Evolutionary conservation across 2,797 vertebrate species (phyloP), one percentile per base, ranked within the genome.

Genomic region (Argentina silus): DNA sequence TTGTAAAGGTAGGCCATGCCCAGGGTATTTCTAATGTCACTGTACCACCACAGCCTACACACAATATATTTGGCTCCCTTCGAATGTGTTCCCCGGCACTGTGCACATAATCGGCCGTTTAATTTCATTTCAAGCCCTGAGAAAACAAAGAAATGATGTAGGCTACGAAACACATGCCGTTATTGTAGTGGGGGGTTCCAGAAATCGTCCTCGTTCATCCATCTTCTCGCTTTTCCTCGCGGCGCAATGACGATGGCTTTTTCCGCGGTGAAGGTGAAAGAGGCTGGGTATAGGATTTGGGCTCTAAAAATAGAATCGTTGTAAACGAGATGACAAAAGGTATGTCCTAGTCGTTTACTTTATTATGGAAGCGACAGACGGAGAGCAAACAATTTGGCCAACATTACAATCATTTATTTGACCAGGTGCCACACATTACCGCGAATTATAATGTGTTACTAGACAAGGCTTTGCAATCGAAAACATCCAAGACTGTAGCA

Each of bases 291-390:
- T 67, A 27, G 78, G 77, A 78, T 74, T 79, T 81, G 43, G 45
- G 59, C 47, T 78, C 76, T 85, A 83, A 83, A 83, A 75, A 75
- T 81, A 77, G 79, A 68, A 72, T 74, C 10, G 12, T 27, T 72
- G 72, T 83, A 72, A 82, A 77, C 67, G 65, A 78, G 73, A 74
- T 45, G 65, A 23, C 36, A 65, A 71, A 72, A 55, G 19, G 50
- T 51, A 50, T 59, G 44, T 19, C 57, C 56, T 48, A 59, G 43
- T 36, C 11, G 21, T 15, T 42, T 21, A 19, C 55, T 36, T 36
- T 36, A 55, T 72, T 27, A 21, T 57, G 55, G 10, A 27, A 6
- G n/a, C 12, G 14, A 36, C 7, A 9, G 36, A 45, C 5, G 23
- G 15, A 69, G 10, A 67, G 5, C 2, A 64, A 1, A 11, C 15